Percentiles rank a stretch among this genome's conserved stretches.
Conservation (phyloP, 1,140 invertebrate genomes). For the Achroia grisella region DNA sequence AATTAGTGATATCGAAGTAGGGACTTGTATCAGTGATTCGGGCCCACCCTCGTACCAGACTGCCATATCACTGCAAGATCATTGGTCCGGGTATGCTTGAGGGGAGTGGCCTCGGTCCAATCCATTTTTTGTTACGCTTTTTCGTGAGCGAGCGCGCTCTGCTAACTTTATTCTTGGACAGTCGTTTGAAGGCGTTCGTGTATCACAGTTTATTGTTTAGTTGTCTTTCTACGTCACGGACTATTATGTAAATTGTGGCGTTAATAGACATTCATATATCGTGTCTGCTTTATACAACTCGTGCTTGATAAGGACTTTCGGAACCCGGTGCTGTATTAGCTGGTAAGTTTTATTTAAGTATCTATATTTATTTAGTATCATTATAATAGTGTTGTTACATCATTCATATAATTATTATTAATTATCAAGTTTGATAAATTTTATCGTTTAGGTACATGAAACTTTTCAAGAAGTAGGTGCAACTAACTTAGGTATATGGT, state of each 20-base stretch:
- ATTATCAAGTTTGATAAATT: too few relatives aligned
- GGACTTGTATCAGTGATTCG: constrained; percentile 59
- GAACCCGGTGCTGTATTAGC: constrained; percentile 25
- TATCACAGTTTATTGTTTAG: constrained; percentile 66
- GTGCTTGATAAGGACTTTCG: constrained; percentile 49
- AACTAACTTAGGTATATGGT: too few relatives aligned
- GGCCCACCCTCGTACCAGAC: constrained; percentile 54
- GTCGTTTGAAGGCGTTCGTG: constrained; percentile 65
- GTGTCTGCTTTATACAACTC: constrained; percentile 33
- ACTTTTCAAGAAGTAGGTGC: too few relatives aligned
- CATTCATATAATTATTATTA: too few relatives aligned
- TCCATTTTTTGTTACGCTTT: constrained; percentile 59
- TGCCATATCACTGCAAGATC: constrained; percentile 33
- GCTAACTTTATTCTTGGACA: constrained; percentile 59
- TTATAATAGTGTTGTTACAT: too few relatives aligned
- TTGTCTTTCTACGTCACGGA: constrained; percentile 46
- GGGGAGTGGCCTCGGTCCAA: constrained; percentile 56
- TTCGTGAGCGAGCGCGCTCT: constrained; percentile 52
- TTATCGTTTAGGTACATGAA: too few relatives aligned
- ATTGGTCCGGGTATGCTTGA: constrained; percentile 51
- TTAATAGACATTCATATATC: constrained; percentile 47
- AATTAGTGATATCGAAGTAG: constrained; percentile 71
- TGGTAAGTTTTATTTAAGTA: constrained; percentile 35
- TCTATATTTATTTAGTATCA: background rate
- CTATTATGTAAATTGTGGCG: constrained; percentile 55